phyloP scores from a whole-genome alignment of 2,888 invertebrate species.

The Zele albiditarsus region DNA sequence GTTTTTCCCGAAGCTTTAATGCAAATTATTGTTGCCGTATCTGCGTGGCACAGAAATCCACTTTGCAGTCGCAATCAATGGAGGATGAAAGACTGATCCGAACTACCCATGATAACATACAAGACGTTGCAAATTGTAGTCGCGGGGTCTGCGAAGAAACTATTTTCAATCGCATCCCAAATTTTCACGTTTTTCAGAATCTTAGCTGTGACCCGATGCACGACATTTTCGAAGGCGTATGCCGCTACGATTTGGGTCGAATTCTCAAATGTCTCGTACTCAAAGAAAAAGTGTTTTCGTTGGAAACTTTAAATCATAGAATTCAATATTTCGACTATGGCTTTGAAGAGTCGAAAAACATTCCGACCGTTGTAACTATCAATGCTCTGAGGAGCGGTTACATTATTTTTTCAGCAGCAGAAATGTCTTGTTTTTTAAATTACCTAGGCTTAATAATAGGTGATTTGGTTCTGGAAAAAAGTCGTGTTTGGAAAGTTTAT shows the following conservation, averaged over 20 bases:
- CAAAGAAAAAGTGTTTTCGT: slow-evolving; percentile 22
- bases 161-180: slow-evolving; percentile 28
- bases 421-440: too few species aligned
- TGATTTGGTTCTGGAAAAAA: too few species aligned
- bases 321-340: slow-evolving; percentile 9
- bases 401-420: too few species aligned
- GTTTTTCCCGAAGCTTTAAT: slow-evolving; percentile 45
- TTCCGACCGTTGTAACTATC: too few species aligned
- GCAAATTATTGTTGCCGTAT: slow-evolving; percentile 43
- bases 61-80: slow-evolving; percentile 19
- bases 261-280: slow-evolving; percentile 19
- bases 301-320: slow-evolving; percentile 30
- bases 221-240: slow-evolving; percentile 39
- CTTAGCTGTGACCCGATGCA: slow-evolving; percentile 41
- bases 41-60: slow-evolving; percentile 27
- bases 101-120: slow-evolving; percentile 26
- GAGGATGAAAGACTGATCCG: slow-evolving; percentile 33
- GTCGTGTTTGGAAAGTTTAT: too few species aligned
- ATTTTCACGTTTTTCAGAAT: slow-evolving; percentile 38
- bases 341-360: too few species aligned
- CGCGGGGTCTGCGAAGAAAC: slow-evolving; percentile 27
- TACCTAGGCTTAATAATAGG: too few species aligned
- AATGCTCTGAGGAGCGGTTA: too few species aligned
- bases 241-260: slow-evolving; percentile 24
- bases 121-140: slow-evolving; percentile 16